Evolutionary conservation across 2,888 invertebrate species (phyloP).

Genomic region (Pollenia labialis): DNA sequence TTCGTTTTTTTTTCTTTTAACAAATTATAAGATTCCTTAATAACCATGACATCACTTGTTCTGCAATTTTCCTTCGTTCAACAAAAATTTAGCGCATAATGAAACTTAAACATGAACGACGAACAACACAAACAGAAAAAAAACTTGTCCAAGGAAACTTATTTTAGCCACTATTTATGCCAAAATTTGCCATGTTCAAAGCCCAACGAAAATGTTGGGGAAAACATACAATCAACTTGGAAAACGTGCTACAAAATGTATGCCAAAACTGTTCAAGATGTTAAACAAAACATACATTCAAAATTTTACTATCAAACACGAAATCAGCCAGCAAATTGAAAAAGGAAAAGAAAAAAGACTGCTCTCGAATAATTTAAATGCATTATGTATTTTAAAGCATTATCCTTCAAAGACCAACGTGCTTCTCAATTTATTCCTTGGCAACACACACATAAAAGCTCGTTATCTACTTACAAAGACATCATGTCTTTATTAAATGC

Average conservation of each 20-base stretch:
- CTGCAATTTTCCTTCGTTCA: constrained; percentile 32
- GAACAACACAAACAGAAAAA: not conserved
- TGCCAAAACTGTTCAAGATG: constrained; percentile 51
- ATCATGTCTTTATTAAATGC: constrained; percentile 42
- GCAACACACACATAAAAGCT: not conserved
- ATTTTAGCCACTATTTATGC: constrained; percentile 19
- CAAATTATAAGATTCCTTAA: not conserved
- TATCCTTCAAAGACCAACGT: not conserved
- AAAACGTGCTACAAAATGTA: constrained; percentile 48
- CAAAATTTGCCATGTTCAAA: constrained; percentile 35
- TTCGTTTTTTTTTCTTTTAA: not conserved
- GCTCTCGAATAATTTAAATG: constrained; percentile 13
- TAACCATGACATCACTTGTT: constrained; percentile 65
- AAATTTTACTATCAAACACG: constrained; percentile 48
- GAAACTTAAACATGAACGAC: constrained; percentile 1
- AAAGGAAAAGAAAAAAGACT: not conserved
- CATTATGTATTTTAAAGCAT: constrained; percentile 42
- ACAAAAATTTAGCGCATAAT: constrained; percentile 25
- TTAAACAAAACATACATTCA: constrained; percentile 3
- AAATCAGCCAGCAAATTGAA: constrained; percentile 52
- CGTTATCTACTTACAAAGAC: not conserved
- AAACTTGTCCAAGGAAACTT: constrained; percentile 43
- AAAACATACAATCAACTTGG: constrained; percentile 9
- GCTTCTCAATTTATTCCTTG: not conserved
- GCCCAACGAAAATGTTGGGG: not conserved